Conservation (phyloP, 2,888 invertebrate species). For the Rhingia campestris region DNA sequence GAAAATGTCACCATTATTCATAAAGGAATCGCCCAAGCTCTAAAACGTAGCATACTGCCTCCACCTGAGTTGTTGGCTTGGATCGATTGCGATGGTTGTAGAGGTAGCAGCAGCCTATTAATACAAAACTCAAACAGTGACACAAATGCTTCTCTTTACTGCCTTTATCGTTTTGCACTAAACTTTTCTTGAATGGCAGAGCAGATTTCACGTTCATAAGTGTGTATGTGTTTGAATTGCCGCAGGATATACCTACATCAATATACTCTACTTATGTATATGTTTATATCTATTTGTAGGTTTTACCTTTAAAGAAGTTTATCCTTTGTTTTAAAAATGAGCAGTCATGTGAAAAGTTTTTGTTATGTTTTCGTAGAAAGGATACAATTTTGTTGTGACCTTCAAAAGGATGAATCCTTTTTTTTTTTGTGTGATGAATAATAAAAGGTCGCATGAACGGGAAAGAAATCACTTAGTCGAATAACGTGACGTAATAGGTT, state of each 20-base stretch:
- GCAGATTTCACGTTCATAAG: conserved; percentile 43
- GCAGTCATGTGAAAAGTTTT: conserved; percentile 36
- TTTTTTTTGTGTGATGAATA: too few species aligned
- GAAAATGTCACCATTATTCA: conserved; percentile 13
- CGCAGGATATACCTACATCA: background rate
- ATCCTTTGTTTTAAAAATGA: conserved; percentile 38
- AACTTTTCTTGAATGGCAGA: background rate
- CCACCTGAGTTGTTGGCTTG: background rate
- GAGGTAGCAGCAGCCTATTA: conserved; percentile 24
- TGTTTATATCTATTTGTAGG: background rate
- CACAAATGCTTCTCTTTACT: background rate
- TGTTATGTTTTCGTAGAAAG: background rate
- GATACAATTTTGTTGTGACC: conserved; percentile 15
- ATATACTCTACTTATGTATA: background rate
- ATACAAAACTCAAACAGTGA: conserved; percentile 9
- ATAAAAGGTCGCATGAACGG: too few species aligned
- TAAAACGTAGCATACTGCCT: background rate
- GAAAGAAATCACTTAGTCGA: too few species aligned
- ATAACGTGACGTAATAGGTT: too few species aligned
- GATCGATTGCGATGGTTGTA: conserved; percentile 25
- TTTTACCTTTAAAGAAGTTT: conserved; percentile 34
- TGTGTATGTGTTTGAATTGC: background rate
- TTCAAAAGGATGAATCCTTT: conserved; percentile 18
- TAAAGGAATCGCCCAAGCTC: conserved; percentile 12
- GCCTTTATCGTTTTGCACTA: background rate